phyloP scores from a whole-genome alignment of 2,797 vertebrate genomes.

The Coregonus ussuriensis region DNA sequence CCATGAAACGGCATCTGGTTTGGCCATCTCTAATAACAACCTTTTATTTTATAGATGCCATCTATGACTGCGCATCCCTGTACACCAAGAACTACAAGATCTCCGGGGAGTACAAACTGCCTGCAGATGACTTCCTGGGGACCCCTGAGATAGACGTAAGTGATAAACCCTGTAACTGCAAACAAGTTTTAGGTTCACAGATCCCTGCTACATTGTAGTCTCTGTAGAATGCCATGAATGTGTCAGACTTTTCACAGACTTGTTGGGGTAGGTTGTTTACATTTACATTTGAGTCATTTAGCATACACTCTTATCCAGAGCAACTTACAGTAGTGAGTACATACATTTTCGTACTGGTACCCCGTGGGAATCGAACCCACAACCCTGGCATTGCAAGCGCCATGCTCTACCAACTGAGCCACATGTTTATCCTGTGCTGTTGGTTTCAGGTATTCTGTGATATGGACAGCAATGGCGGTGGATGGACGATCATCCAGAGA shows the following conservation, averaged over 20 bases:
- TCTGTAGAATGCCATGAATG: not conserved
- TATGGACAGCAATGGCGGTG: conserved; percentile 93
- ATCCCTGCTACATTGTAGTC: too few species aligned
- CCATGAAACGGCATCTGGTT: conserved; percentile 42
- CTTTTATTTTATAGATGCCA: conserved; percentile 80
- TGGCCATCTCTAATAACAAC: conserved; percentile 31
- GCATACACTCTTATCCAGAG: too few species aligned
- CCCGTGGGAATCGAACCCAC: too few species aligned
- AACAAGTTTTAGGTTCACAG: too few species aligned
- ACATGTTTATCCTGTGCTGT: conserved; percentile 4
- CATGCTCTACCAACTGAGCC: too few species aligned
- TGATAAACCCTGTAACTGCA: conserved; percentile 1
- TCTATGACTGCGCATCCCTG: conserved; percentile 94
- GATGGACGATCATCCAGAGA: conserved; percentile 96
- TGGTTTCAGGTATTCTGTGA: conserved; percentile 89
- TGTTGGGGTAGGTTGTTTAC: not conserved
- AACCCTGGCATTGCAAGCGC: too few species aligned
- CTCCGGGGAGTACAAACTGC: conserved; percentile 93
- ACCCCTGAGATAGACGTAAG: conserved; percentile 90
- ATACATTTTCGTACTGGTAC: too few species aligned
- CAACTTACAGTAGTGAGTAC: too few species aligned
- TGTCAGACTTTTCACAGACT: not conserved
- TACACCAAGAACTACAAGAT: conserved; percentile 92
- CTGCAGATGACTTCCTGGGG: conserved; percentile 92
- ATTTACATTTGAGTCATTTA: too few species aligned